These are phyloP conservation scores for Conops quadrifasciatus DNA, from an alignment of 2,888 invertebrate species.

Conservation along the genomic window DNA sequence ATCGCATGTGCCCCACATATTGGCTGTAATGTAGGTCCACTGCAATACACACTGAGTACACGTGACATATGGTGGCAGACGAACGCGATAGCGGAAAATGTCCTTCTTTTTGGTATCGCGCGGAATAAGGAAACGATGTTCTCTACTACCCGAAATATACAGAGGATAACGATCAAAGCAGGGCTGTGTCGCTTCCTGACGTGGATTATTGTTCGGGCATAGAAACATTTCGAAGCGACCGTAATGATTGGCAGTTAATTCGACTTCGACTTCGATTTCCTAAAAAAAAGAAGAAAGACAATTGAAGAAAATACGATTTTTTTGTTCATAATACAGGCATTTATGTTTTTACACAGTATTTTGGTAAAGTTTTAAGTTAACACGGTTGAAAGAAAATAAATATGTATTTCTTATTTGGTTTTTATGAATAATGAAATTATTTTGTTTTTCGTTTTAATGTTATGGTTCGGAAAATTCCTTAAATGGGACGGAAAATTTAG, in stretches of 20 bases:
- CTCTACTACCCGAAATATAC: conserved; percentile 76
- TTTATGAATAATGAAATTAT: too few species aligned
- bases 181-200: conserved; percentile 79
- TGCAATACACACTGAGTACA: conserved; percentile 92
- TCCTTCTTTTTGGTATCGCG: conserved; percentile 75
- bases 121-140: conserved; percentile 77
- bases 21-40: conserved; percentile 88
- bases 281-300: conserved; percentile 53
- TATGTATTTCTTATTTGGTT: too few species aligned
- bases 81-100: conserved; percentile 75
- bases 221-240: conserved; percentile 86
- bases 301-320: background rate
- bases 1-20: conserved; percentile 89
- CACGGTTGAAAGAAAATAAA: too few species aligned
- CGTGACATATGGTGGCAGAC: conserved; percentile 82
- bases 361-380: too few species aligned
- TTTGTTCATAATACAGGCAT: conserved; percentile 1
- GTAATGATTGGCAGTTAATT: conserved; percentile 89
- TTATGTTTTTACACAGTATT: too few species aligned
- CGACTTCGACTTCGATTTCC: conserved; percentile 86
- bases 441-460: too few species aligned
- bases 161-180: conserved; percentile 85
- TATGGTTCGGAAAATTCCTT: too few species aligned
- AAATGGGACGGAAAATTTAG: too few species aligned
- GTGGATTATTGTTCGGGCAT: conserved; percentile 86